A percentile compares a stretch with the other conserved stretches of the same genome.
Conservation (phyloP, 2,797 vertebrate species). For the Adelosebastes latens region DNA sequence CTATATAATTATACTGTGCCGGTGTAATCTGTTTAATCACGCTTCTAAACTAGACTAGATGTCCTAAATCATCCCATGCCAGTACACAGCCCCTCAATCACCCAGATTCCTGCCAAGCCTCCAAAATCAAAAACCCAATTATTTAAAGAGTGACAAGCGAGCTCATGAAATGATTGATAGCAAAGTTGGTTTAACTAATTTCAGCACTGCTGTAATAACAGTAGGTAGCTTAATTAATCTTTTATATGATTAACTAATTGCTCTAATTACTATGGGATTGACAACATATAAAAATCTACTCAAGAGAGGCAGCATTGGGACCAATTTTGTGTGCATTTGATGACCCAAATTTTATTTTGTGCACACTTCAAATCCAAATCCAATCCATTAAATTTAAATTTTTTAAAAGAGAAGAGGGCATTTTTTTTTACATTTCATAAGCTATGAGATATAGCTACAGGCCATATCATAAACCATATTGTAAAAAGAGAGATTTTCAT, state of each 20-base stretch:
- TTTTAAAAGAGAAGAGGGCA: not conserved
- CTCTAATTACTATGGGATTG: not conserved
- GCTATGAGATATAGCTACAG: not conserved
- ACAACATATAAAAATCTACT: not conserved
- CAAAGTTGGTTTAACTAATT: conserved; percentile 34
- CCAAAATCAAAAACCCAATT: conserved; percentile 50
- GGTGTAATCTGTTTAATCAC: conserved; percentile 62
- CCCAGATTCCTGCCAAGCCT: conserved; percentile 21
- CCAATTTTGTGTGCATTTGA: not conserved
- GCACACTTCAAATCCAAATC: not conserved
- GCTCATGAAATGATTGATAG: conserved; percentile 41
- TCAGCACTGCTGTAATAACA: conserved; percentile 11
- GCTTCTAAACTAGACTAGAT: conserved; percentile 41
- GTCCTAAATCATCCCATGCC: conserved; percentile 49
- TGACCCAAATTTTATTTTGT: not conserved
- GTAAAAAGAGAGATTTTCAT: no score
- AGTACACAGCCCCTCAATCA: conserved; percentile 38
- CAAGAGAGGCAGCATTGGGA: not conserved
- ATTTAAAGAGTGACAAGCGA: conserved; percentile 31
- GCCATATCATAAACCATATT: not conserved
- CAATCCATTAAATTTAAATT: not conserved
- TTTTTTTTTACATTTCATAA: not conserved
- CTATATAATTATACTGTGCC: conserved; percentile 60
- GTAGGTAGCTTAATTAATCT: not conserved
- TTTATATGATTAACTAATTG: conserved; percentile 7